Percentiles rank a stretch among this genome's conserved stretches.
Evolutionary conservation across 1,140 invertebrate genomes (phyloP).

Genomic region (Pentalonia nigronervosa): DNA sequence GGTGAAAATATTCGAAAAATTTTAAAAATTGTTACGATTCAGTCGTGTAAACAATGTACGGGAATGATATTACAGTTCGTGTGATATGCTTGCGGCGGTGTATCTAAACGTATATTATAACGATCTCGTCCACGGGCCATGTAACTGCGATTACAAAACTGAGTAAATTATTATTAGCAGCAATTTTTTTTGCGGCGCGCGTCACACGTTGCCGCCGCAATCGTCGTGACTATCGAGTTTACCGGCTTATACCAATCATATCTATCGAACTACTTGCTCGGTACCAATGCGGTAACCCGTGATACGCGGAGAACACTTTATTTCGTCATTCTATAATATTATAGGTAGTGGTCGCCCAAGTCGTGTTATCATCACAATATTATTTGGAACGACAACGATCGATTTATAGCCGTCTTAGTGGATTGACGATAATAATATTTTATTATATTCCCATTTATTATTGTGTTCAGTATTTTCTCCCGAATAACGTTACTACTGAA

Average conservation of each 20-base stretch:
- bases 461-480: neutral
- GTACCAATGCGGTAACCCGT: neutral
- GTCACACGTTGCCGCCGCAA: too few relatives aligned
- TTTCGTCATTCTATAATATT: neutral
- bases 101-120: neutral
- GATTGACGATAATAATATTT: neutral
- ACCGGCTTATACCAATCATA: neutral
- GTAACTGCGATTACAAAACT: neutral
- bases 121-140: neutral
- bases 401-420: neutral
- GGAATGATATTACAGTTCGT: neutral
- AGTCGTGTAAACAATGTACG: slow-evolving; percentile 11
- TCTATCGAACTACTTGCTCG: neutral
- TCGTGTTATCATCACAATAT: neutral
- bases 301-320: neutral
- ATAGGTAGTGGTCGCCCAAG: neutral
- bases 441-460: neutral
- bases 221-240: neutral
- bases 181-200: neutral
- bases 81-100: neutral
- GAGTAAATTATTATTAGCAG: neutral
- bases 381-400: neutral
- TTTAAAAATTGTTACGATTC: neutral
- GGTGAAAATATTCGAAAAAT: neutral
- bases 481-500: neutral